Percentiles rank a stretch among this genome's conserved stretches.
These are phyloP conservation scores for Morinoia aosen DNA, from an alignment of 2,888 invertebrate genomes.

Conservation along the genomic window DNA sequence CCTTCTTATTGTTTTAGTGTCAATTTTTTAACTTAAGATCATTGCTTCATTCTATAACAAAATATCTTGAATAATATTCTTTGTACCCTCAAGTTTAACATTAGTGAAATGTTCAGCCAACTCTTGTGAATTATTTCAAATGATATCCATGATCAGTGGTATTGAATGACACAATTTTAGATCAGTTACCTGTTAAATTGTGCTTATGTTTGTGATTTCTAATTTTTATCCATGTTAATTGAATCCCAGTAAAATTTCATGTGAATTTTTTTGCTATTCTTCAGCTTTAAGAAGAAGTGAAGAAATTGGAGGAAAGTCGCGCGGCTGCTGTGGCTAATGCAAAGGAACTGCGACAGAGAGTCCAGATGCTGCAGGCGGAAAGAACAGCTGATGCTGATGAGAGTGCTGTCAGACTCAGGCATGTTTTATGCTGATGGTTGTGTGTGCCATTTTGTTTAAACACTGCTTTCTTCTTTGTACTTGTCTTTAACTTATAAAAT, in stretches of 20 bases:
- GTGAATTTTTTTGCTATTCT: not conserved
- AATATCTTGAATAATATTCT: not conserved
- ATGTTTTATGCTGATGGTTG: not conserved
- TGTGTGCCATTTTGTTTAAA: no score
- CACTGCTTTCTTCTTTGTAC: no score
- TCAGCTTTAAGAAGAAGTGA: not conserved
- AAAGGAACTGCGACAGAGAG: constrained; percentile 23
- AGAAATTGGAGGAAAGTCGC: constrained; percentile 7
- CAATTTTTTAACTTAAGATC: not conserved
- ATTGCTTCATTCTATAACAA: not conserved
- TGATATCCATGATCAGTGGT: not conserved
- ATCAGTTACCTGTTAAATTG: not conserved
- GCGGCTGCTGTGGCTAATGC: constrained; percentile 22
- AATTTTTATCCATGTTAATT: not conserved
- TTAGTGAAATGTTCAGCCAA: no score
- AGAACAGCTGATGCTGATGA: constrained; percentile 43
- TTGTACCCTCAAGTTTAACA: not conserved
- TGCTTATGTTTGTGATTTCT: not conserved
- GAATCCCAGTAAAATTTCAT: not conserved
- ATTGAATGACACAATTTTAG: not conserved
- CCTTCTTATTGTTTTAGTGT: not conserved
- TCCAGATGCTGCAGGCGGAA: constrained; percentile 19
- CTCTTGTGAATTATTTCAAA: not conserved
- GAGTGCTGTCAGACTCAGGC: constrained; percentile 30
- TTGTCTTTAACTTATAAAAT: not conserved